Base-by-base conservation (phyloP, 1,140 invertebrate genomes). In the Ceratina japonica region DNA sequence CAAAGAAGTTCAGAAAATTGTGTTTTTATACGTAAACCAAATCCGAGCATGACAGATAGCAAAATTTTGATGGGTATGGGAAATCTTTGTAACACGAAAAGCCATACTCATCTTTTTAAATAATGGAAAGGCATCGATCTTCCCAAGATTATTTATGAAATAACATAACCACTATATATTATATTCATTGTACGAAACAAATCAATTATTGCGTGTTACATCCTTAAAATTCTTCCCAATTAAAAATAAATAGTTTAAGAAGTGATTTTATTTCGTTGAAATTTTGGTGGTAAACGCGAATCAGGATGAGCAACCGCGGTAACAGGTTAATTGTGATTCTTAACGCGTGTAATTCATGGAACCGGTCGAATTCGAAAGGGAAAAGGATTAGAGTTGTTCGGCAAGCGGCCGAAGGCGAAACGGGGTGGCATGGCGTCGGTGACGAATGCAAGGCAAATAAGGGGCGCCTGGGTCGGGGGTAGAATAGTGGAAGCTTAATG, bases 401-500 rank as follows among this genome's bases (percentile, higher is more conserved):
- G 16, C 52, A 72, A 24, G 44, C 65, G 62, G 10, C 16, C 15
- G 20, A 69, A 73, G 69, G 22, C 31, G 49, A 56, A 70, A 59
- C 65, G 71, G 62, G 66, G 63, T 68, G 44, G 68, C 54, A 16
- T 20, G 58, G 54, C 22, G 61, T 24, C 61, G 31, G 74, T 87
- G 85, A 87, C 85, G 79, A 86, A 87, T 87, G 86, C 86, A 87
- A 87, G 76, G 79, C 80, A 88, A 87, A 88, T 86, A 88, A 79
- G 81, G 69, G 37, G 37, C 37, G 37, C 37, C 10, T 73, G 69
- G 54, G 59, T 22, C 44, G 58, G 51, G 44, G 44, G 82, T 79
- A 82, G 81, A 85, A 74, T 83, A 77, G 75, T 81, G 64, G 79
- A 86, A 86, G 83, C 84, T 86, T 87, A 88, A 87, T 83, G 86